Conservation (phyloP, 2,797 vertebrate genomes). For the Fundulus diaphanus region DNA sequence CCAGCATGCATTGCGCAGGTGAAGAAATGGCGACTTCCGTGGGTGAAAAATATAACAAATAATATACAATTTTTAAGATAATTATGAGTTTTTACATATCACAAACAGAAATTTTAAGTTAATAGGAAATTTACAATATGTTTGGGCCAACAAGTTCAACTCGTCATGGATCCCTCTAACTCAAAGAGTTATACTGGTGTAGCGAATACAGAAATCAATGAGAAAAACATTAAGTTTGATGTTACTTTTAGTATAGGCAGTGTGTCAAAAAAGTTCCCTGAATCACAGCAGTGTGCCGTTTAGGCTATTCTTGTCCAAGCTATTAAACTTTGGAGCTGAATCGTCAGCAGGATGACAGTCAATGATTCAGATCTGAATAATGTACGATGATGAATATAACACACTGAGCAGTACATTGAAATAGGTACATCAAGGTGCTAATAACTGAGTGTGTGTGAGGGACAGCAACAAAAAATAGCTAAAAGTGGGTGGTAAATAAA, state of each 20-base stretch:
- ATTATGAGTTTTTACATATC: no score
- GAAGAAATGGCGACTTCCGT: no score
- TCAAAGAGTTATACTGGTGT: conserved; percentile 26
- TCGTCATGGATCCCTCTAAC: no score
- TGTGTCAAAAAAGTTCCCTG: conserved; percentile 53
- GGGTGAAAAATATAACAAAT: no score
- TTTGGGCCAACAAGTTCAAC: no score
- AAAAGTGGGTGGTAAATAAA: conserved; percentile 5
- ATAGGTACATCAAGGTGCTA: conserved; percentile 64
- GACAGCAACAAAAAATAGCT: neutral
- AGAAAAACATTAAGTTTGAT: conserved; percentile 42
- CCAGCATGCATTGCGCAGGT: no score
- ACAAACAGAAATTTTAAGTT: no score
- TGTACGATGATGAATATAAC: conserved; percentile 75
- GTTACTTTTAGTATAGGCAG: conserved; percentile 40
- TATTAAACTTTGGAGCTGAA: conserved; percentile 71
- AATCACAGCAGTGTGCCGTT: conserved; percentile 70
- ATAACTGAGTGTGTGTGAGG: conserved; percentile 30
- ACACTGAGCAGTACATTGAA: conserved; percentile 69
- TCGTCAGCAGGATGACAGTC: conserved; percentile 70
- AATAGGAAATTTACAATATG: no score
- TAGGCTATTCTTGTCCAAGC: conserved; percentile 73
- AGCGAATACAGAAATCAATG: conserved; percentile 30
- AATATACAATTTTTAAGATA: no score
- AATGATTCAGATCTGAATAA: conserved; percentile 81